A percentile compares a stretch with the other conserved stretches of the same genome.
phyloP scores from a whole-genome alignment of 92 coral and sea anemone species.

The Epizoanthus fatuus region DNA sequence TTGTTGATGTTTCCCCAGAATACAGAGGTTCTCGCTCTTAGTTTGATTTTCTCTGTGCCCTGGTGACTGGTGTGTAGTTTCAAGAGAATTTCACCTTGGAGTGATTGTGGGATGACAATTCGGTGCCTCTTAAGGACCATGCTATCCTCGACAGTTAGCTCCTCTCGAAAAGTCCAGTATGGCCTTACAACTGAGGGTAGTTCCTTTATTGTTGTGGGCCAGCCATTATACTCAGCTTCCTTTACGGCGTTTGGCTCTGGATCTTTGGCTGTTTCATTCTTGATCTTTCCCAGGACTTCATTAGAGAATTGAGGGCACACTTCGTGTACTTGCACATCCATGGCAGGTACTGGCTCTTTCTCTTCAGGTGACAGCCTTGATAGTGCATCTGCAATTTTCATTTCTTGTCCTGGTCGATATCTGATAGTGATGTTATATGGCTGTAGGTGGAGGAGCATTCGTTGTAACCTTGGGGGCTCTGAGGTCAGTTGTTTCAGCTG shows the following conservation, averaged over 20 bases:
- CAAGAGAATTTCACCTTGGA: conserved; percentile 12
- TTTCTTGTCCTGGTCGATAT: conserved; percentile 28
- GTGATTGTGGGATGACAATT: neutral
- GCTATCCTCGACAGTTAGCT: no score
- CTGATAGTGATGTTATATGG: conserved; percentile 42
- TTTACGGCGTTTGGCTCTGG: no score
- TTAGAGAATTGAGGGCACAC: neutral
- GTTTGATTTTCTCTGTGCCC: no score
- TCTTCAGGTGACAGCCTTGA: conserved; percentile 20
- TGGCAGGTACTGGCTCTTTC: neutral
- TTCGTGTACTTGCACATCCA: neutral
- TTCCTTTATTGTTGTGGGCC: no score
- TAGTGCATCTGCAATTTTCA: conserved; percentile 49
- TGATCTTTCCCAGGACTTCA: no score
- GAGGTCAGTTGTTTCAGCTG: conserved; percentile 27
- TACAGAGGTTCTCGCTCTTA: no score
- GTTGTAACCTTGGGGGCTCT: conserved; percentile 40
- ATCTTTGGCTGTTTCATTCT: no score
- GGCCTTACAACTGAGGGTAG: no score
- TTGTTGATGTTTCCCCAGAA: no score
- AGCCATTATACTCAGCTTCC: no score
- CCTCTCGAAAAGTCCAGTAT: no score
- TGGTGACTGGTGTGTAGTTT: conserved; percentile 29
- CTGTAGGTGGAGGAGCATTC: conserved; percentile 43
- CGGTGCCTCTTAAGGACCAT: no score